Conservation (phyloP, 2,888 invertebrate genomes). For the Pseudeuparius sepicola region DNA sequence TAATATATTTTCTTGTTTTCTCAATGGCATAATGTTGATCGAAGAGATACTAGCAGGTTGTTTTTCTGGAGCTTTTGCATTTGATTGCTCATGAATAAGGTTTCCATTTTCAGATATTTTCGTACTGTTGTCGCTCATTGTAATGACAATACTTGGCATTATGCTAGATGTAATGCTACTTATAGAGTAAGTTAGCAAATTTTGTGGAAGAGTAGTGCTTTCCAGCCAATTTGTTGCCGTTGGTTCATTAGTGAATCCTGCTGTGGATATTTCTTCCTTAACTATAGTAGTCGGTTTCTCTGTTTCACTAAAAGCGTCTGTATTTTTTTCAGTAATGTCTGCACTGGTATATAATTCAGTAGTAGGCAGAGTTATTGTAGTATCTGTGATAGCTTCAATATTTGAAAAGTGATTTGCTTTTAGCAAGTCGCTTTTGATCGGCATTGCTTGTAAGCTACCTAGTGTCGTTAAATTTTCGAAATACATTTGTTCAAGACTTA, state of each 20-base stretch:
- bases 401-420: too few relatives aligned
- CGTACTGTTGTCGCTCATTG: slow-evolving; percentile 22
- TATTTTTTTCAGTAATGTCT: slow-evolving; percentile 23
- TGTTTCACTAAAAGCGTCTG: slow-evolving; percentile 1
- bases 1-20: slow-evolving; percentile 14
- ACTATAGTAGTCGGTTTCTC: slow-evolving; percentile 5
- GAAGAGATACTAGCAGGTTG: not conserved
- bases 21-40: slow-evolving; percentile 1
- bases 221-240: not conserved
- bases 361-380: slow-evolving; percentile 38
- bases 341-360: slow-evolving; percentile 31
- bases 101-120: slow-evolving; percentile 13
- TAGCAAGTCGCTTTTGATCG: too few relatives aligned
- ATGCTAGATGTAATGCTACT: too few relatives aligned
- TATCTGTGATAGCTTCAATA: too few relatives aligned
- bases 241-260: slow-evolving; percentile 20
- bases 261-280: not conserved
- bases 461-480: too few relatives aligned
- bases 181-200: too few relatives aligned
- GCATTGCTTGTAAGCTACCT: too few relatives aligned
- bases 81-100: too few relatives aligned
- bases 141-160: slow-evolving; percentile 21
- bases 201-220: too few relatives aligned
- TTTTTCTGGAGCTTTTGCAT: too few relatives aligned
- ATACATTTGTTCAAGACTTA: slow-evolving; percentile 26